Evolutionary conservation across 1,140 invertebrate species (phyloP).

Genomic region (Subanguina moxae): DNA sequence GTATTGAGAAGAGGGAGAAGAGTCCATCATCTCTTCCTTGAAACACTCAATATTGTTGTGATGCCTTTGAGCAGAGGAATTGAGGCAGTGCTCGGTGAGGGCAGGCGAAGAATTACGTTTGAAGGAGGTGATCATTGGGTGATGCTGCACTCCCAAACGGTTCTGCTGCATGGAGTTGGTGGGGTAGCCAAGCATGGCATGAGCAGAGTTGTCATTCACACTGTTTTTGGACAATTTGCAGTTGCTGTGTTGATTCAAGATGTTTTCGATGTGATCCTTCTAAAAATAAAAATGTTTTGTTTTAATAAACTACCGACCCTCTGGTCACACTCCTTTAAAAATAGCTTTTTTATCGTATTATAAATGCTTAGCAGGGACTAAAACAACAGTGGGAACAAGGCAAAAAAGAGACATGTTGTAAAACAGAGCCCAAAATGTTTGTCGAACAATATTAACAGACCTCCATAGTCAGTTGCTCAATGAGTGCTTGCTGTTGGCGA

Average conservation of each 20-base stretch:
- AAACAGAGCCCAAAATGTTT: background rate
- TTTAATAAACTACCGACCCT: too few species aligned
- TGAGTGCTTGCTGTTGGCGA: constrained; percentile 17
- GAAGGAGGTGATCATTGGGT: background rate
- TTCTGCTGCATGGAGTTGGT: background rate
- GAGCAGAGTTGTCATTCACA: too few species aligned
- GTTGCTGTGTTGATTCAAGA: background rate
- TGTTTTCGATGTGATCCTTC: background rate
- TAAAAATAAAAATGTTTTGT: background rate
- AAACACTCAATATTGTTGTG: too few species aligned
- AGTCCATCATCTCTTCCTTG: constrained; percentile 3
- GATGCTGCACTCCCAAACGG: background rate
- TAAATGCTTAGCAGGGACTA: too few species aligned
- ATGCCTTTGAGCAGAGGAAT: background rate
- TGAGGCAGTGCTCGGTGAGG: background rate
- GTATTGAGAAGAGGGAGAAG: constrained; percentile 13
- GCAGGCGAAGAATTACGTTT: background rate
- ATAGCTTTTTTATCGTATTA: too few species aligned
- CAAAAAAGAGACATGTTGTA: too few species aligned
- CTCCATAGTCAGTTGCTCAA: constrained; percentile 4
- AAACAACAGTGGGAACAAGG: too few species aligned
- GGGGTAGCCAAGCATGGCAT: background rate
- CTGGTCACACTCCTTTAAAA: too few species aligned
- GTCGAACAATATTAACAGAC: too few species aligned
- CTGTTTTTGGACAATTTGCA: background rate